Evolutionary conservation across 2,888 invertebrate species (phyloP), one percentile per base, ranked within the genome.

Genomic region (Anorthoa munda): DNA sequence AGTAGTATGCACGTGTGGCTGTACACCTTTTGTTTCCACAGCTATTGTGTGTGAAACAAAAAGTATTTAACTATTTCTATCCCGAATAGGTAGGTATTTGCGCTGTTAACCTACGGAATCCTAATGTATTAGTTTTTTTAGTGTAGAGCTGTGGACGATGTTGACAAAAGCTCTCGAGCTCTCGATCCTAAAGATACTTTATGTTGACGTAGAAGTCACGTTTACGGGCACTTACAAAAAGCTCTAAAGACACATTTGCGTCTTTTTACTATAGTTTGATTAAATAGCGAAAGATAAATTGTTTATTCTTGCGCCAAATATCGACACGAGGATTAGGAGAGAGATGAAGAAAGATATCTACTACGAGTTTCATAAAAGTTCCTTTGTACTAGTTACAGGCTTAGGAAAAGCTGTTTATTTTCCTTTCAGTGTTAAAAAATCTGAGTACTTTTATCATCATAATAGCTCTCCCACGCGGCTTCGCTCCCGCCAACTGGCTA

Each of bases 21-120:
- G 59, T 39, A 67, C 39, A 53, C 75, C 70, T 67, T 73, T 81
- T 77, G 73, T 67, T 81, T 81, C 64, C 53, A 50, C 21, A 46
- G 18, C 56, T 77, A 77, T 77, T 77, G 60, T 81, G 60, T 60
- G 23, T n/a, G 21, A 60, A 81, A 58, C 55, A 59, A 69, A 70
- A 69, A 63, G 39, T 64, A 56, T 76, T 69, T 63, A 67, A 75
- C 48, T 61, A 64, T 70, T 76, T 69, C 13, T 59, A 68, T 58
- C 31, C 45, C 15, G 23, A 59, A 53, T 63, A 65, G 21, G 46
- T 59, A 18, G 18, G 15, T 65, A 63, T 66, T 67, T 72, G 53
- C 48, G 31, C 18, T 63, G 21, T 64, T 51, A 66, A 69, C 15
- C 60, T 64, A 21, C 18, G 21, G 7, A n/a, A 31, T 55, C 23